Evolutionary conservation across 2,888 invertebrate species (phyloP), one percentile per base, ranked within the genome.

Genomic region (Agriotes lineatus): DNA sequence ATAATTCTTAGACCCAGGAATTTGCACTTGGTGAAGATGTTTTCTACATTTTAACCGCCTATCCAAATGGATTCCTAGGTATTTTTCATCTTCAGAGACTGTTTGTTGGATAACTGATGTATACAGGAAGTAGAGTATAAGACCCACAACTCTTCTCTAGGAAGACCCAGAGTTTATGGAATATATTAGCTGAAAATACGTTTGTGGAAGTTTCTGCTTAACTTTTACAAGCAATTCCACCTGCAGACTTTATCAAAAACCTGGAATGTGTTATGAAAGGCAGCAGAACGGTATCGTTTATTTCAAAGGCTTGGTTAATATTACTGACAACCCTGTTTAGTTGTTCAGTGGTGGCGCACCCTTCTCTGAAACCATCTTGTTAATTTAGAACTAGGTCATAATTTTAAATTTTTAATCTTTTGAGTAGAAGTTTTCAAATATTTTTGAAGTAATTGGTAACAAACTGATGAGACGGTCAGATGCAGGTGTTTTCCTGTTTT

Each of bases 251-350:
- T 10, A 39, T n/a, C 39, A 39, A 39, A 39, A 39, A n/a, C 39
- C n/a, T 6, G 39, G 39, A 3, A 4, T 39, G n/a, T 39, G 14
- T 39, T 39, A n/a, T 7, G 39, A 12, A 14, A 39, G 14, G 14
- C 39, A 12, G n/a, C 39, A 12, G 39, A 39, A 39, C 39, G n/a
- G 14, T 39, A 39, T 39, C 14, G 39, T 12, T 39, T 39, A 12
- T n/a, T 39, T 39, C 39, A 39, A 39, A 39, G 39, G 39, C n/a
- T n/a, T 39, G 39, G 39, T 39, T 39, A 39, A 39, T 39, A 7
- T 39, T 39, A 39, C 39, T 3, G 4, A 39, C n/a, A 14, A 6
- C 14, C 14, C n/a, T 39, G 39, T 39, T 4, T 39, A 12, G 4
- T 14, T 39, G 39, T 39, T 39, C 14, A 14, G 14, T 39, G 10